Base-by-base conservation (phyloP, 92 coral and sea anemone species). In the Epizoanthus ramosus region DNA sequence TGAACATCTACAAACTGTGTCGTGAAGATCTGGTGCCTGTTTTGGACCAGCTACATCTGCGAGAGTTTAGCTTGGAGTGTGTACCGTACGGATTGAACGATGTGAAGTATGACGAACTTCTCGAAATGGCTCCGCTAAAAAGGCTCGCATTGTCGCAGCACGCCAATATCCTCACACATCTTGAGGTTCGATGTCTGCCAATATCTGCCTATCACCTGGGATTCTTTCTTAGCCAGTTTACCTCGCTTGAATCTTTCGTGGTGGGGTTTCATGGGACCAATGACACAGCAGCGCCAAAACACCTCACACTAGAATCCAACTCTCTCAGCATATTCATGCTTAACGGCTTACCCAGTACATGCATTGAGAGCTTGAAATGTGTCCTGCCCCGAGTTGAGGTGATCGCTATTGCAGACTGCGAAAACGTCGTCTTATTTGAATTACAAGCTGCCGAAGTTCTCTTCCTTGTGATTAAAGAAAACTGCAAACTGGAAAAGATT, bases 361-460 rank as follows among this genome's bases (percentile, higher is more conserved):
- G 87, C 68, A 85, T 89, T 14, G 75, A 87, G 19, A 80, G 52
- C 23, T 52, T 93, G 31, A 91, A 86, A 64, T 83, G 92, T 24
- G 65, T 75, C 18, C 67, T 93, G 89, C 92, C 93, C 21, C 63
- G 80, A 50, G 73, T 91, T n/a, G 97, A 93, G 73, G 94, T 88
- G 13, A 14, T 91, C 6, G 91, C 88, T 10, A 71, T 93, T 52
- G 74, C 94, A 10, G 91, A 91, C 33, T 93, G 97, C 57, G 86
- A 85, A 53, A 71, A 86, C 28, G 43, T 93, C 15, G 73, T 59
- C 6, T 74, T 84, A 31, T 74, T 93, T 19, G 94, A 92, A 43
- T 69, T 93, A 4, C 86, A 71, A 5, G 94, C 94, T 3, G 81
- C 64, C 16, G 67, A 79, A 19, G 70, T 91, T 16, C 85, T 93